Percentiles rank a stretch among this genome's conserved stretches.
Conservation (phyloP, 1,140 invertebrate species). For the Eulimnadia texana region DNA sequence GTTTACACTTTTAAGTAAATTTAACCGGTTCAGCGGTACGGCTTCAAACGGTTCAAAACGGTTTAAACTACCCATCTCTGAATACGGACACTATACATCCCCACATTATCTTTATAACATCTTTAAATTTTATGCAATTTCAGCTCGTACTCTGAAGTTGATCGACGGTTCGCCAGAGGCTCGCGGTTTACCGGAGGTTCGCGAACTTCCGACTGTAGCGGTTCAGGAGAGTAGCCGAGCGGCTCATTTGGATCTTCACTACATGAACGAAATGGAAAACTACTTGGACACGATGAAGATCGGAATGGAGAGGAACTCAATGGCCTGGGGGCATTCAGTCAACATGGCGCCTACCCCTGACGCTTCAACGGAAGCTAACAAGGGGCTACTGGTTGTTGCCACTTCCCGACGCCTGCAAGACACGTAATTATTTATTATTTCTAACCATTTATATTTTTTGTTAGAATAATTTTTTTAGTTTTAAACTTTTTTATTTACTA, state of each 20-base stretch:
- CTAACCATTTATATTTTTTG: neutral
- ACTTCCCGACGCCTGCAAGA: conserved; percentile 6
- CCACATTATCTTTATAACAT: neutral
- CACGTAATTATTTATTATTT: neutral
- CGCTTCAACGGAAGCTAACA: neutral
- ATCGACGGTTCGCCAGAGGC: neutral
- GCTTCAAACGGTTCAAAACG: too few relatives aligned
- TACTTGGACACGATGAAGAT: neutral
- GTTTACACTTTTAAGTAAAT: too few relatives aligned
- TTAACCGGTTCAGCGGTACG: too few relatives aligned
- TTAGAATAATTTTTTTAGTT: neutral
- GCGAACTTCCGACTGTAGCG: neutral
- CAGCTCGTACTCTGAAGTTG: neutral
- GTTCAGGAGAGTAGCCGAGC: neutral
- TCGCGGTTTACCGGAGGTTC: neutral
- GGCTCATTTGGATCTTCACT: neutral
- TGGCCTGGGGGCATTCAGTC: conserved; percentile 9
- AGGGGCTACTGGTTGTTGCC: conserved; percentile 1
- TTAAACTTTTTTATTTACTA: conserved; percentile 11
- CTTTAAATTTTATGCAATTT: neutral
- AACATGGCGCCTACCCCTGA: conserved; percentile 8
- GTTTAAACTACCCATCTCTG: too few relatives aligned
- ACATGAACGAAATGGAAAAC: neutral
- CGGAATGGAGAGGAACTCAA: conserved; percentile 5
- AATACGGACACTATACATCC: too few relatives aligned